phyloP scores from a whole-genome alignment of 2,113 vertebrate genomes.

The Pantherophis guttatus region DNA sequence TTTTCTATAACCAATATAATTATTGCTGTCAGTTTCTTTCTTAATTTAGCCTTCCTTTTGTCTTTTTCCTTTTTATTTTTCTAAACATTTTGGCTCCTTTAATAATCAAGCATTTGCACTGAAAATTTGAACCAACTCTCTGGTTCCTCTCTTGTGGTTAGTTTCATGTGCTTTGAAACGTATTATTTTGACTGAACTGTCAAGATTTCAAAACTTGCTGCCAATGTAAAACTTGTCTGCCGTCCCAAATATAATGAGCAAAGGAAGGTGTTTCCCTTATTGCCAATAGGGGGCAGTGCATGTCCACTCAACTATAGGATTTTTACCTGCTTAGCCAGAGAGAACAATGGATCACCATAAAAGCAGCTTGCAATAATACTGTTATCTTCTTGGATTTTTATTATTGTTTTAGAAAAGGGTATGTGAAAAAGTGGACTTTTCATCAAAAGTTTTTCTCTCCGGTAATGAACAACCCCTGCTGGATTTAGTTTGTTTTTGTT shows the following conservation, averaged over 20 bases:
- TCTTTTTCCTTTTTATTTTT: neutral
- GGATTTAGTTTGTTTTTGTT: neutral
- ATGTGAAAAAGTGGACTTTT: neutral
- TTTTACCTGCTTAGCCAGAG: neutral
- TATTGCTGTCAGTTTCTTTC: neutral
- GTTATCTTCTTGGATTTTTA: neutral
- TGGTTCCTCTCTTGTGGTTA: slow-evolving; percentile 43
- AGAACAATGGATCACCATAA: neutral
- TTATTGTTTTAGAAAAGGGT: neutral
- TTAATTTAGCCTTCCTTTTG: no score
- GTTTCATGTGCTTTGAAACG: slow-evolving; percentile 48
- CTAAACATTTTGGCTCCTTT: slow-evolving; percentile 23
- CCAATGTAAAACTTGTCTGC: slow-evolving; percentile 48
- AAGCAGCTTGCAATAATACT: neutral
- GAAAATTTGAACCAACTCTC: slow-evolving; percentile 1
- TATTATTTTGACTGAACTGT: slow-evolving; percentile 57
- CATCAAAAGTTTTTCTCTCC: neutral
- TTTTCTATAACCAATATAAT: neutral
- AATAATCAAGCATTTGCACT: neutral
- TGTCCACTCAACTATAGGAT: neutral
- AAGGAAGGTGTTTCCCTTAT: no score
- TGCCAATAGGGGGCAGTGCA: slow-evolving; percentile 16
- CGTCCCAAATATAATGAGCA: neutral
- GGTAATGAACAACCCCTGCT: neutral
- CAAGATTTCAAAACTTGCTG: slow-evolving; percentile 45